A percentile compares a stretch with the other conserved stretches of the same genome.
Conservation (phyloP, 2,113 vertebrate genomes). For the Lycocorax pyrrhopterus region DNA sequence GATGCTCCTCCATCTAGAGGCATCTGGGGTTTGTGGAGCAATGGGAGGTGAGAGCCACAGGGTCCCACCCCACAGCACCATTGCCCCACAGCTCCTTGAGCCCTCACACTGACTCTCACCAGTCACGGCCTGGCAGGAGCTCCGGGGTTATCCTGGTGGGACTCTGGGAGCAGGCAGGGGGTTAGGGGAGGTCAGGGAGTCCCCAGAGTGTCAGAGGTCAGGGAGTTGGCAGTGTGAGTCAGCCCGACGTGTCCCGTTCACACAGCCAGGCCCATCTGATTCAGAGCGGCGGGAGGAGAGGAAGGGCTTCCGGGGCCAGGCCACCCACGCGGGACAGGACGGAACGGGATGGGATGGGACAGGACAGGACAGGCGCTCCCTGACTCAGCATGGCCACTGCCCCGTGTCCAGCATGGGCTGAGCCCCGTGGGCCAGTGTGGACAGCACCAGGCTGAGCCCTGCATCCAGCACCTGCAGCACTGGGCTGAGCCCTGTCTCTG, state of each 20-base stretch:
- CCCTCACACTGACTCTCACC: accelerated
- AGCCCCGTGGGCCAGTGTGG: neutral
- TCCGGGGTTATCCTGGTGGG: neutral
- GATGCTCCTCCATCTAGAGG: neutral
- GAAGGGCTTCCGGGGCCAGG: constrained; percentile 47
- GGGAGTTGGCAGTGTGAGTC: constrained; percentile 29
- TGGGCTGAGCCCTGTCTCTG: neutral
- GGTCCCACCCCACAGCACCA: neutral
- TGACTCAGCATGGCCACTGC: neutral
- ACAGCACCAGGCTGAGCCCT: neutral
- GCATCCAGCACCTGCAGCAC: neutral
- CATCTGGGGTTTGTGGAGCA: accelerated
- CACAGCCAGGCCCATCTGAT: constrained; percentile 15
- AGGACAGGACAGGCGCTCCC: accelerated
- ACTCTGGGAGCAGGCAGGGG: neutral
- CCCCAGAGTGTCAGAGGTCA: neutral
- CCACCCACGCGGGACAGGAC: neutral
- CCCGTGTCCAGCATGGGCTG: accelerated
- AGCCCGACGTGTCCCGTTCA: constrained; percentile 1
- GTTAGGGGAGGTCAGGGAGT: neutral
- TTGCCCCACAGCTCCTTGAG: accelerated
- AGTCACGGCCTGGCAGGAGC: neutral
- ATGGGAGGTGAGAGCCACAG: neutral
- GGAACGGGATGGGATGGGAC: neutral
- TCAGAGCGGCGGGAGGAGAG: neutral